Conservation (phyloP, 2,113 vertebrate species). For the Triplophysa tibetana region DNA sequence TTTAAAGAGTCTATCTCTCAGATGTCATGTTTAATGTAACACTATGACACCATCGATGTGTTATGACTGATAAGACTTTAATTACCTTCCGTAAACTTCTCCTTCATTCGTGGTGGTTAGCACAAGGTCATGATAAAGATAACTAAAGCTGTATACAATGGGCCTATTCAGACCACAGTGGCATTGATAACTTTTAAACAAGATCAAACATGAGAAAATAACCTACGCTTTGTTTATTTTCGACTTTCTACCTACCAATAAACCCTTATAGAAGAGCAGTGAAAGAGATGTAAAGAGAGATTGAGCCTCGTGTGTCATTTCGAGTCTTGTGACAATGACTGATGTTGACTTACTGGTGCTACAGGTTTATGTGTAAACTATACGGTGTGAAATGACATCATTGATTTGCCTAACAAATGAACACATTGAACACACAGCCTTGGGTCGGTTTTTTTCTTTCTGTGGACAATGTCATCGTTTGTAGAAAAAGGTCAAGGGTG, state of each 20-base stretch:
- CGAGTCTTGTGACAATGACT: not conserved
- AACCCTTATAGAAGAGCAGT: not conserved
- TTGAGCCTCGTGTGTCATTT: not conserved
- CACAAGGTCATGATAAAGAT: constrained; percentile 68
- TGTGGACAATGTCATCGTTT: constrained; percentile 10
- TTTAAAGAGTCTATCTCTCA: not conserved
- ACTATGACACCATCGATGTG: constrained; percentile 16
- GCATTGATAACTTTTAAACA: constrained; percentile 38
- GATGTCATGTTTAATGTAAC: not conserved
- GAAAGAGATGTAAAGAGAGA: not conserved
- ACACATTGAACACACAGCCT: constrained; percentile 22
- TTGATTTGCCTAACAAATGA: constrained; percentile 53
- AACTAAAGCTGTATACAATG: constrained; percentile 62
- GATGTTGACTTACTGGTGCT: constrained; percentile 8
- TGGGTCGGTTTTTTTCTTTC: not conserved
- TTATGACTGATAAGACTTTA: constrained; percentile 15
- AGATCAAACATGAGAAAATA: constrained; percentile 32
- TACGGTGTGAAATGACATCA: constrained; percentile 52
- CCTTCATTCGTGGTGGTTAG: constrained; percentile 57
- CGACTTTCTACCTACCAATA: constrained; percentile 1
- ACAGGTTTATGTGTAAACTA: constrained; percentile 8
- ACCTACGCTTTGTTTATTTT: not conserved
- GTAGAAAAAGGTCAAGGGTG: not conserved
- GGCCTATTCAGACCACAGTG: constrained; percentile 55
- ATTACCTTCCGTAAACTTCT: constrained; percentile 29